Percentiles rank a stretch among this genome's conserved stretches.
These are phyloP conservation scores for Malacoraja senta DNA, from an alignment of 2,797 vertebrate species.

Conservation along the genomic window DNA sequence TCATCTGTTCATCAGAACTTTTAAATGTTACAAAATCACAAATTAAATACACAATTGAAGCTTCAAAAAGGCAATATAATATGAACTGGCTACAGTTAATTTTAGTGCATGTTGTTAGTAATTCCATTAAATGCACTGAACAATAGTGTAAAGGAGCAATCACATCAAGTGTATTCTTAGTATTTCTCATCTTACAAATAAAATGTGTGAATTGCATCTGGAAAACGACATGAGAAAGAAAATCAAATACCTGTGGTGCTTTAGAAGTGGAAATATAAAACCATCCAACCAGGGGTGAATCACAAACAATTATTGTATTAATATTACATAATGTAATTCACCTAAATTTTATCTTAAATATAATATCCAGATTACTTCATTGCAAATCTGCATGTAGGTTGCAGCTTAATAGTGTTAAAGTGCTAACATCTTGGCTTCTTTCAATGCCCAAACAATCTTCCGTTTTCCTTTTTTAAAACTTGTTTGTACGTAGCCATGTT, in stretches of 20 bases:
- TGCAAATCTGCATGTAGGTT: neutral
- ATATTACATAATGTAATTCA: neutral
- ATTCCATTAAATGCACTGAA: neutral
- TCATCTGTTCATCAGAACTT: neutral
- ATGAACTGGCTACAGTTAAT: neutral
- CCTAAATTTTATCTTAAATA: neutral
- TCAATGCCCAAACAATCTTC: neutral
- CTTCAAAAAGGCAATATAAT: neutral
- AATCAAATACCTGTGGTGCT: neutral
- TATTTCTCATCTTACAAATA: neutral
- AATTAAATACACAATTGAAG: neutral
- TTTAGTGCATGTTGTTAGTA: neutral
- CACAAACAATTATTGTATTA: neutral
- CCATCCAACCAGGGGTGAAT: neutral
- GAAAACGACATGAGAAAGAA: neutral
- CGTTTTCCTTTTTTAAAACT: neutral
- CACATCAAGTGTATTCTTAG: neutral
- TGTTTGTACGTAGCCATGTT: neutral
- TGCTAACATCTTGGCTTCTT: neutral
- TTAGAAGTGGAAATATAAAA: slow-evolving; percentile 18
- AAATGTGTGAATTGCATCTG: slow-evolving; percentile 9
- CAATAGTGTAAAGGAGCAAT: neutral
- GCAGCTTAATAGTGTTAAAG: neutral
- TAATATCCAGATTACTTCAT: neutral
- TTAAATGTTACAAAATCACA: neutral